Base-by-base conservation (phyloP, 2,888 invertebrate genomes). In the Bombyx huttoni region DNA sequence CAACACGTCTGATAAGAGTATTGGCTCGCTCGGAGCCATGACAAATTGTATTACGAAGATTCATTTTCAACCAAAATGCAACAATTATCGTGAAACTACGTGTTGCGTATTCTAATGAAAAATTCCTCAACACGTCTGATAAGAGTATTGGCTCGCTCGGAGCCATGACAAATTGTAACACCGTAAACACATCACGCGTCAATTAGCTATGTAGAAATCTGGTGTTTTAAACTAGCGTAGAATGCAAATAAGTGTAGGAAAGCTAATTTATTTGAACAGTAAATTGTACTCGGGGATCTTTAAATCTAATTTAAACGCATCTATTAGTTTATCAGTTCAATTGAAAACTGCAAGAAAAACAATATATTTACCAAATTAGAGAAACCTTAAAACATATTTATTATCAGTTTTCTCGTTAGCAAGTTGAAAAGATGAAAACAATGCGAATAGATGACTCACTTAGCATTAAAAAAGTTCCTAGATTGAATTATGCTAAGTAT, bases 141-240 rank as follows among this genome's bases (percentile, higher is more conserved):
- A 40, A 40, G 40, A 40, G 12, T 24, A 24, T 24, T 24, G 24
- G 33, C 14, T 34, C 24, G 34, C 49, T n/a, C 51, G 12, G 10
- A 52, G 51, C 46, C 48, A 40, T 53, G 46, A 49, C 47, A 51
- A 54, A 54, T 57, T 52, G 53, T 53, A 57, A 55, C 57, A 62
- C 56, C 52, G 58, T 34, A 62, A 53, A 53, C 61, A 51, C 53
- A 59, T 67, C 68, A 66, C 68, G 67, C 54, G 48, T 57, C 61
- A 61, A 65, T 63, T 64, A 61, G 54, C 52, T 61, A 65, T 68
- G 67, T 65, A 67, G 68, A 68, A 65, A 67, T 66, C 68, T 58
- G 58, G 54, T 40, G 47, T 35, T 24, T 52, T 49, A 49, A 46
- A 53, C 50, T 35, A 34, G 34, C 49, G 49, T 53, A 52, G 63